Conservation (phyloP, 2,888 invertebrate species). For the Drosophila pseudotakahashii region DNA sequence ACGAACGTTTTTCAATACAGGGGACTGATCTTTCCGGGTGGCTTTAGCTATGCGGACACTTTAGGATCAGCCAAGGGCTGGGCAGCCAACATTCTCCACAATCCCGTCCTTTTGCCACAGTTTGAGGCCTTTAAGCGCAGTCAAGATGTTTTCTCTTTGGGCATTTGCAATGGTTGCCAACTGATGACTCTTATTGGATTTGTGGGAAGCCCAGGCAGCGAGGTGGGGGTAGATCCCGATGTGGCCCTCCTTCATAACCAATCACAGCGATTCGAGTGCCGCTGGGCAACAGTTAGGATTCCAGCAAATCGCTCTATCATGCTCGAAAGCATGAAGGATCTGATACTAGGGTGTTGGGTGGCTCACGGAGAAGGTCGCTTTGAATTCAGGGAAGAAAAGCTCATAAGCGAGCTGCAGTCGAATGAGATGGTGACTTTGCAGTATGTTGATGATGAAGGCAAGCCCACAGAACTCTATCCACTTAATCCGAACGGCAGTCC, state of each 20-base stretch:
- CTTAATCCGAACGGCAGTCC: constrained; percentile 97
- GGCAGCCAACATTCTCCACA: constrained; percentile 96
- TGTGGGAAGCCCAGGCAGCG: constrained; percentile 88
- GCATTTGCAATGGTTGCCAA: constrained; percentile 99
- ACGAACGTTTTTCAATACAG: constrained; percentile 92
- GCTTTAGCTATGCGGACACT: constrained; percentile 99
- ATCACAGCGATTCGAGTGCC: constrained; percentile 94
- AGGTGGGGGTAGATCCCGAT: constrained; percentile 83
- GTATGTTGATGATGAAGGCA: constrained; percentile 92
- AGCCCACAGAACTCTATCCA: constrained; percentile 93
- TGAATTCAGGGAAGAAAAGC: constrained; percentile 85
- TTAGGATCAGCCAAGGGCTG: constrained; percentile 99
- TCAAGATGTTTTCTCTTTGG: constrained; percentile 95
- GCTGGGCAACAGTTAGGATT: constrained; percentile 91
- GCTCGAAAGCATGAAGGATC: constrained; percentile 94
- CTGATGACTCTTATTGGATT: constrained; percentile 97
- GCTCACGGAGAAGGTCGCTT: constrained; percentile 98
- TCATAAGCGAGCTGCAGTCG: constrained; percentile 85
- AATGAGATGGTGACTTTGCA: constrained; percentile 90
- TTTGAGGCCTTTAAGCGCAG: constrained; percentile 91
- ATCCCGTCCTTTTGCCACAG: constrained; percentile 89
- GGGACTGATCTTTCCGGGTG: constrained; percentile 96
- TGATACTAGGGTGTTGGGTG: constrained; percentile 97
- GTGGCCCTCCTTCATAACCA: constrained; percentile 92
- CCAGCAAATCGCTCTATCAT: constrained; percentile 89